Evolutionary conservation across 1,140 invertebrate genomes (phyloP).

Genomic region (Bombus confusus): DNA sequence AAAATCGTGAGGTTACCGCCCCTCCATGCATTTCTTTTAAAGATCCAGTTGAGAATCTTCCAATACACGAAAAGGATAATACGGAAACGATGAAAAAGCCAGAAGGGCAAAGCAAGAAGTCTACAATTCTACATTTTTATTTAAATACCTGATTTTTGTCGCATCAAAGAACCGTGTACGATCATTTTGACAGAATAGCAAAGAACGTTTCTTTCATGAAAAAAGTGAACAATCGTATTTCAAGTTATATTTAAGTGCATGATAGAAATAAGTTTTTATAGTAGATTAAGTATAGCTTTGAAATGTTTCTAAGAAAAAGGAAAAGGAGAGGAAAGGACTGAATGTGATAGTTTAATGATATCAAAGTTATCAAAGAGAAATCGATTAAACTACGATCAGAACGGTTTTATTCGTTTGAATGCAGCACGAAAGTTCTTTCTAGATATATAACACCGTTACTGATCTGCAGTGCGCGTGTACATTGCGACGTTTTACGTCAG

Average conservation of each 20-base stretch:
- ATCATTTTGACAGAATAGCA: neutral
- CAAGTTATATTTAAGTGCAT: neutral
- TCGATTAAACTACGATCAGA: slow-evolving; percentile 26
- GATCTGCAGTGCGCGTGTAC: slow-evolving; percentile 41
- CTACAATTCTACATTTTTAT: neutral
- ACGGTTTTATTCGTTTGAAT: slow-evolving; percentile 1
- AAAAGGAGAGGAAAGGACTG: too few species aligned
- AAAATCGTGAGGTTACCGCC: slow-evolving; percentile 38
- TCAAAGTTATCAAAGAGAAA: neutral
- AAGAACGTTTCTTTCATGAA: neutral
- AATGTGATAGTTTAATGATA: neutral
- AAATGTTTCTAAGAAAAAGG: too few species aligned
- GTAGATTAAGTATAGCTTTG: neutral
- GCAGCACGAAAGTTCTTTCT: slow-evolving; percentile 6
- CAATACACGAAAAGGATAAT: neutral
- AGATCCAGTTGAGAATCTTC: neutral
- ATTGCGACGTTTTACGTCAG: slow-evolving; percentile 37
- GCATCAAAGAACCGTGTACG: neutral
- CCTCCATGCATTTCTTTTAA: neutral
- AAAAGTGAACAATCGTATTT: too few species aligned
- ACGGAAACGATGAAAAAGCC: neutral
- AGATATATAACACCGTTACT: slow-evolving; percentile 17
- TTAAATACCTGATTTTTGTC: neutral
- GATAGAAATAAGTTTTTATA: neutral
- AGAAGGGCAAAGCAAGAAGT: neutral